Evolutionary conservation across 2,888 invertebrate genomes (phyloP), one percentile per base, ranked within the genome.

Genomic region (Augochlorella aurata): DNA sequence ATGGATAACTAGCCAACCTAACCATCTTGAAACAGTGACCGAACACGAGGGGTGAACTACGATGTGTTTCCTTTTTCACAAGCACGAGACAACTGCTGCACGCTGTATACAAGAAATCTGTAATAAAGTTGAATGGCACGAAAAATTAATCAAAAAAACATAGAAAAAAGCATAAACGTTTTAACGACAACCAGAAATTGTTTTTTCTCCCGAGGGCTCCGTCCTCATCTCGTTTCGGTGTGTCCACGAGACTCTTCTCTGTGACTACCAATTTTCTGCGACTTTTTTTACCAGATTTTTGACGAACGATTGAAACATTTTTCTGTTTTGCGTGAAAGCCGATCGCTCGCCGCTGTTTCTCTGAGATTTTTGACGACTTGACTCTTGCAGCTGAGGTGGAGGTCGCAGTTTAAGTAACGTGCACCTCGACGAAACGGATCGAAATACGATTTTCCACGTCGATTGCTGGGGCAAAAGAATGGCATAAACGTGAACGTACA

Each of bases 311-410:
- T 8, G 49, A n/a, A 8, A 52, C 18, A 49, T 65, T 82, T 73
- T 76, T 74, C 45, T 75, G 75, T 79, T 79, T 82, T 79, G 81
- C 74, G 29, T 16, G 16, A 1, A n/a, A 7, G 16, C 2, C 44
- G 49, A 38, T 21, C 9, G 45, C 9, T 24, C n/a, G 50, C 21
- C 52, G 54, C 4, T n/a, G n/a, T 68, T 75, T 61, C 29, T 70
- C 16, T 16, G 50, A 65, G 38, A 24, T 78, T 76, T 71, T 74
- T 29, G 50, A 71, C n/a, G 24, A 47, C 61, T 87, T 87, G 74
- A 87, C 79, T 83, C 61, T 88, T 88, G 77, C 88, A 88, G 87
- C 87, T 78, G 88, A 81, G 84, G 87, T 88, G 88, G 87, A 88
- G 81, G 86, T 84, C 78, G 84, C 85, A 74, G 85, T 69, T 79